Evolutionary conservation across 2,113 vertebrate species (phyloP).

Genomic region (Rostratula benghalensis): DNA sequence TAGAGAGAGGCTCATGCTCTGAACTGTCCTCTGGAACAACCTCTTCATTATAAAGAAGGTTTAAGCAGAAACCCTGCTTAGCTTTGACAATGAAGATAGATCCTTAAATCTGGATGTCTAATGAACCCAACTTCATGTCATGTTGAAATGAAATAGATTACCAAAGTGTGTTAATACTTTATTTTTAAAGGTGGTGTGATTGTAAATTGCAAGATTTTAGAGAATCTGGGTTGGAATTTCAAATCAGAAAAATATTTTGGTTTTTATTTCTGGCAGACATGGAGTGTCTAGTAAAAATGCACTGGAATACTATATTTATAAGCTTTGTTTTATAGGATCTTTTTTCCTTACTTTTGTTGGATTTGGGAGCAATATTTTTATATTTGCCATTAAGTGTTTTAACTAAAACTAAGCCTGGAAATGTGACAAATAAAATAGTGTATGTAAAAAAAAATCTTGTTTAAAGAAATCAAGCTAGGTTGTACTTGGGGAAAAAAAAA

Average conservation of each 20-base stretch:
- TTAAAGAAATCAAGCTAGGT: slow-evolving; percentile 45
- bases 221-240: neutral
- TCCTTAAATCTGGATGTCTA: neutral
- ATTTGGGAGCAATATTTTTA: slow-evolving; percentile 57
- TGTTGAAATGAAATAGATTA: slow-evolving; percentile 32
- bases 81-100: neutral
- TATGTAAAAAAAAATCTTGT: neutral
- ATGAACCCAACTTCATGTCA: neutral
- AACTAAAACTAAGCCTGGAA: slow-evolving; percentile 64
- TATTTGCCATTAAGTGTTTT: slow-evolving; percentile 60
- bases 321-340: slow-evolving; percentile 48
- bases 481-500: slow-evolving; percentile 33
- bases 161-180: neutral
- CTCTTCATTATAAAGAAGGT: neutral
- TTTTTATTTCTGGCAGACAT: neutral
- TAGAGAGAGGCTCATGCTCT: neutral
- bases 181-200: neutral
- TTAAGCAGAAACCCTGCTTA: neutral
- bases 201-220: neutral
- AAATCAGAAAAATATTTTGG: slow-evolving; percentile 1
- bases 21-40: neutral
- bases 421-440: slow-evolving; percentile 66
- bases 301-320: slow-evolving; percentile 37
- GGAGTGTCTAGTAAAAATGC: slow-evolving; percentile 27
- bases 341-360: slow-evolving; percentile 28